Evolutionary conservation across 1,140 invertebrate species (phyloP).

Genomic region (Drosophila ogumai): DNA sequence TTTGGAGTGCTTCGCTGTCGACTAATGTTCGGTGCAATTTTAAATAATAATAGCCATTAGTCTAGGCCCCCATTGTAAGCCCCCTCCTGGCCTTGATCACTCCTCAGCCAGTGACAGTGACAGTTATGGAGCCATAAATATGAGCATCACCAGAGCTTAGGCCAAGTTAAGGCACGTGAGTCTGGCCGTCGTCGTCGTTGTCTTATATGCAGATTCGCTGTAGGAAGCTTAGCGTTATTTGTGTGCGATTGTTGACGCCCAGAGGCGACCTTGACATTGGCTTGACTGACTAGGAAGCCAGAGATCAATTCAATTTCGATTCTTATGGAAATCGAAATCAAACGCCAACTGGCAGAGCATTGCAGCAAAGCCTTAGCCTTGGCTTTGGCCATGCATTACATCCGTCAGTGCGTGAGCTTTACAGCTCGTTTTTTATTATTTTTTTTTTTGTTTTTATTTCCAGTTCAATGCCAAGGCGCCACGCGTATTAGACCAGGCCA

Average conservation of each 20-base stretch:
- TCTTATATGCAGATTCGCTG: slow-evolving; percentile 31
- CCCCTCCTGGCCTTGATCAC: slow-evolving; percentile 5
- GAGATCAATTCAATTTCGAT: not conserved
- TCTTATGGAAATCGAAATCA: slow-evolving; percentile 9
- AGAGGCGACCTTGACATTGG: slow-evolving; percentile 24
- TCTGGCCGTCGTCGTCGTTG: not conserved
- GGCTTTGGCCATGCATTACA: slow-evolving; percentile 30
- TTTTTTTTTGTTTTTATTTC: slow-evolving; percentile 27
- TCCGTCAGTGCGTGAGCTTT: slow-evolving; percentile 29
- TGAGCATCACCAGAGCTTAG: not conserved
- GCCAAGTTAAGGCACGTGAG: slow-evolving; percentile 12
- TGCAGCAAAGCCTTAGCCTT: not conserved
- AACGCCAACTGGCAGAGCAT: not conserved
- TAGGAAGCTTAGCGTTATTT: slow-evolving; percentile 19
- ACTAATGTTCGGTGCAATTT: slow-evolving; percentile 32
- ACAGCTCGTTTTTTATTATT: slow-evolving; percentile 32
- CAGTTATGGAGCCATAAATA: slow-evolving; percentile 47
- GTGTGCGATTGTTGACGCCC: slow-evolving; percentile 21
- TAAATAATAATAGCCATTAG: slow-evolving; percentile 42
- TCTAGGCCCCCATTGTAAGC: slow-evolving; percentile 3
- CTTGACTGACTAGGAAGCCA: slow-evolving; percentile 3
- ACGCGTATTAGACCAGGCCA: slow-evolving; percentile 11
- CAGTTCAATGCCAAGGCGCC: slow-evolving; percentile 54
- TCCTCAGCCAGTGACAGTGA: slow-evolving; percentile 1
- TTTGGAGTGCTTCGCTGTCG: slow-evolving; percentile 20